Conservation (phyloP, 2,888 invertebrate genomes). For the Neoaliturus tenellus region DNA sequence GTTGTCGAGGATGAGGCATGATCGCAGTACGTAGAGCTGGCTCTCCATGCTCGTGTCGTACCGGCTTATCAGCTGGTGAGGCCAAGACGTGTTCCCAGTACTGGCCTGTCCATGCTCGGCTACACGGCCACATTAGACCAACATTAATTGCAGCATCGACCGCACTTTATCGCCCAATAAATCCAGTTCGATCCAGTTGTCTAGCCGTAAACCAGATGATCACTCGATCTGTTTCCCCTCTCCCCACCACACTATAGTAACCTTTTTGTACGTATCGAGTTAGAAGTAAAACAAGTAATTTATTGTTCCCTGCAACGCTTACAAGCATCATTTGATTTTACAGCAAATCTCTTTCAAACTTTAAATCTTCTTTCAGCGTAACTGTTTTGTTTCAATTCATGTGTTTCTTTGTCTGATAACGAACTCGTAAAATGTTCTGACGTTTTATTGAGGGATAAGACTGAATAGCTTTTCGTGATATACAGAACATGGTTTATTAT, state of each 20-base stretch:
- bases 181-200: slow-evolving; percentile 10
- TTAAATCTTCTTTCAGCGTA: background rate
- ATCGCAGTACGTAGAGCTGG: too few relatives aligned
- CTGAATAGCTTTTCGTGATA: too few relatives aligned
- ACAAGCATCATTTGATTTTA: background rate
- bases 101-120: background rate
- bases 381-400: background rate
- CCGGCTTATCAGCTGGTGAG: too few relatives aligned
- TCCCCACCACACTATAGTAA: background rate
- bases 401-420: background rate
- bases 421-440: background rate
- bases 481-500: too few relatives aligned
- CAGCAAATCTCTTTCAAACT: background rate
- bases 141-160: slow-evolving; percentile 4
- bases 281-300: background rate
- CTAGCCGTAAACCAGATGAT: slow-evolving; percentile 10
- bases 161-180: background rate
- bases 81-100: background rate
- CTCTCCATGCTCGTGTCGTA: too few relatives aligned
- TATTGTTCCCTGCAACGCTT: background rate
- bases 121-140: slow-evolving; percentile 10
- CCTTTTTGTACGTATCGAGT: background rate
- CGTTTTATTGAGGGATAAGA: too few relatives aligned
- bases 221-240: background rate
- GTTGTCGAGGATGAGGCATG: too few relatives aligned